Base-by-base conservation (phyloP, 2,113 vertebrate species). In the Microtus richardsoni region DNA sequence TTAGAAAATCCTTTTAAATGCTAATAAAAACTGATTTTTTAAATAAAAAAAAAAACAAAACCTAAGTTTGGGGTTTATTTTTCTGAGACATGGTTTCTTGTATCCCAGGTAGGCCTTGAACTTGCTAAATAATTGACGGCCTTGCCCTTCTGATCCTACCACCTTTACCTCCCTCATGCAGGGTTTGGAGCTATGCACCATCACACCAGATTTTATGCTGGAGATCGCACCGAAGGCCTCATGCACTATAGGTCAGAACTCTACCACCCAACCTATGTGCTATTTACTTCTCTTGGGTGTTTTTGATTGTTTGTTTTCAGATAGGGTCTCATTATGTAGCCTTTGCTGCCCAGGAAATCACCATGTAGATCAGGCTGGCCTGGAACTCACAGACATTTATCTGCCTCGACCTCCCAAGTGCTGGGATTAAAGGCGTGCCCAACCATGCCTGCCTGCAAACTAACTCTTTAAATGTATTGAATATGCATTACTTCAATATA, bases 1-100 rank as follows among this genome's bases (percentile, higher is more conserved):
- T 93, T 75, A 62, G 49, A 83, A 83, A 85, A 85, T 22, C 36
- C 39, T 60, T 85, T 70, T 68, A 62, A 92, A 74, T 86, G 88
- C 39, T 94, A 87, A 85, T 41, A 47, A 86, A 88, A 88, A 52
- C 19, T 28, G 70, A 66, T 12, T 60, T 79, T 93, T 68, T 47
- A 47, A 47, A 47, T 47, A 47, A 5, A 41, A 75, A 13, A 73
- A 41, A 73, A 87, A n/a, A 70, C 24, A 73, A 39, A 89, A 74
- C 5, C 11, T 19, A 49, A 68, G 44, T 49, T 68, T 70, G 84
- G 33, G 44, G 10, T n/a, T 86, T 49, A 22, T 49, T 86, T n/a
- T 49, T 86, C 44, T 70, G 64, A 66, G 41, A 36, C 16, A 22
- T 36, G 26, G 60, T 47, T 85, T 85, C 60, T 85, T 36, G 17